These are phyloP conservation scores for Eulithis testata DNA, from an alignment of 2,888 invertebrate species.

Conservation along the genomic window DNA sequence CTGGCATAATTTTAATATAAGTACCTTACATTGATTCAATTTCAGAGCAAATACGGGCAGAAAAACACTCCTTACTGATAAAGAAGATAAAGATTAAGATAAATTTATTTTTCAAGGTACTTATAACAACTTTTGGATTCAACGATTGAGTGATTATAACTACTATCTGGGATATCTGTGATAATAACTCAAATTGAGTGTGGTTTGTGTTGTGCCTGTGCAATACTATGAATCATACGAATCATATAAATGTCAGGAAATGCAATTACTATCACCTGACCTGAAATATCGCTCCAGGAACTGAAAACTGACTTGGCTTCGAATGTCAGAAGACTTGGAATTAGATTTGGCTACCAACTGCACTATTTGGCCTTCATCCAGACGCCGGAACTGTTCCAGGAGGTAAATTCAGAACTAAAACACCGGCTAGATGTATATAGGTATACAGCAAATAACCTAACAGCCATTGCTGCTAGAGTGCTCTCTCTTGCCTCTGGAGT, in stretches of 20 bases:
- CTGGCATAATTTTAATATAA: neutral
- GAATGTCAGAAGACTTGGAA: conserved; percentile 12
- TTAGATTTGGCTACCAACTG: conserved; percentile 33
- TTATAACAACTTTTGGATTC: no score
- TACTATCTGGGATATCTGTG: neutral
- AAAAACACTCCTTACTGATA: no score
- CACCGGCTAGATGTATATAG: conserved; percentile 6
- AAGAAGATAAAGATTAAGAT: no score
- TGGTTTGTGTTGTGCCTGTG: neutral
- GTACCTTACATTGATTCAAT: neutral
- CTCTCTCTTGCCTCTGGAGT: neutral
- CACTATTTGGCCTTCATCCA: conserved; percentile 37
- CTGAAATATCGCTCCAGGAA: conserved; percentile 26
- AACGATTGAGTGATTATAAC: no score
- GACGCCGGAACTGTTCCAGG: conserved; percentile 30
- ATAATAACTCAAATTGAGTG: neutral
- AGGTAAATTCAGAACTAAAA: conserved; percentile 23
- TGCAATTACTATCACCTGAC: conserved; percentile 5
- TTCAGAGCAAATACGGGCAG: neutral
- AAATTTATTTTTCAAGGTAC: no score
- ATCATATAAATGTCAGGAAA: conserved; percentile 9
- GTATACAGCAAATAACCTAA: conserved; percentile 13
- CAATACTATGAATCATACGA: neutral
- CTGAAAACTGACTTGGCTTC: conserved; percentile 20
- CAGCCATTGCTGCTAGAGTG: neutral